A percentile compares a stretch with the other conserved stretches of the same genome.
phyloP scores from a whole-genome alignment of 1,140 invertebrate genomes.

The Proctacanthus coquilletti region DNA sequence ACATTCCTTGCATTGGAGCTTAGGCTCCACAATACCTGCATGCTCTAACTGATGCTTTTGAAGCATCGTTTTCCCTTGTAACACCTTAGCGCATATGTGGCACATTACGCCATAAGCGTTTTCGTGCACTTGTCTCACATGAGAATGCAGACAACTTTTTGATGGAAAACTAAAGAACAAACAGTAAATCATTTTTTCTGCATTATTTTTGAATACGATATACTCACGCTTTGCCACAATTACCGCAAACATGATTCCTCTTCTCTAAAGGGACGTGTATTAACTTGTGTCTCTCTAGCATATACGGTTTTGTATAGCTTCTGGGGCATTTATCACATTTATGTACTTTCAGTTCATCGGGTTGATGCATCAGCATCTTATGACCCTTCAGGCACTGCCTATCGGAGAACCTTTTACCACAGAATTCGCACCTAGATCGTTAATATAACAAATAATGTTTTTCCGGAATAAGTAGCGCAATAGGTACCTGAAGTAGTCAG shows the following conservation, averaged over 20 bases:
- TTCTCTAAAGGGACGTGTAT: conserved; percentile 15
- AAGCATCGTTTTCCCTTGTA: not conserved
- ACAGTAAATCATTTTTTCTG: not conserved
- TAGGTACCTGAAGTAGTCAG: conserved; percentile 25
- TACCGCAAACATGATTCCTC: conserved; percentile 14
- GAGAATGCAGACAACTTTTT: not conserved
- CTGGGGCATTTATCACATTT: conserved; percentile 21
- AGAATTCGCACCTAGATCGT: conserved; percentile 17
- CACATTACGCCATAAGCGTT: not conserved
- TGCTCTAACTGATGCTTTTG: not conserved
- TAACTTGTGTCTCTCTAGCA: conserved; percentile 19
- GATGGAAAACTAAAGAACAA: not conserved
- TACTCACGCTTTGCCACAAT: conserved; percentile 17
- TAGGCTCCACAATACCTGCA: not conserved
- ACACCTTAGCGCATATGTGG: not conserved
- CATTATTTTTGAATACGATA: not conserved
- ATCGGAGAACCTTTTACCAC: conserved; percentile 19
- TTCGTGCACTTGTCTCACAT: not conserved
- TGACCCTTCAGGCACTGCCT: conserved; percentile 24
- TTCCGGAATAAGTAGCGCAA: too few relatives aligned
- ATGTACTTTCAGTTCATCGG: conserved; percentile 19
- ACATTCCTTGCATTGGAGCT: not conserved
- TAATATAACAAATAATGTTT: too few relatives aligned
- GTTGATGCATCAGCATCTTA: conserved; percentile 21
- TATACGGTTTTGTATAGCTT: conserved; percentile 19